A percentile compares a stretch with the other conserved stretches of the same genome.
Conservation (phyloP, 2,797 vertebrate species). For the Propithecus deckenii region DNA sequence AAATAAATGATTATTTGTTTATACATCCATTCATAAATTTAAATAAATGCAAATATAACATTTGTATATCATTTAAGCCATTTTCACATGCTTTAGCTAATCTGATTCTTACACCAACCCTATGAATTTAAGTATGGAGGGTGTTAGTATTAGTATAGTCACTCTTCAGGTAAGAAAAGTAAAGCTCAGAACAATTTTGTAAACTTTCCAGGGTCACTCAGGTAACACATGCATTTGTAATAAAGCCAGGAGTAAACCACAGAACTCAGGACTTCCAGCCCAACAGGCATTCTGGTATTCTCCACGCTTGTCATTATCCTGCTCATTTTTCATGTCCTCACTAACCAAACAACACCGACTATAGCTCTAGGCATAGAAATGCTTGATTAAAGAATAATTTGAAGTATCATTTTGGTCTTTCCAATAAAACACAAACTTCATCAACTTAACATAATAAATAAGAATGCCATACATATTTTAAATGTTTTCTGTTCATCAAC, state of each 20-base stretch:
- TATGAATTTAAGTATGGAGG: not conserved
- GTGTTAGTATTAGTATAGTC: not conserved
- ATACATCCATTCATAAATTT: not conserved
- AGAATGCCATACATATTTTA: not conserved
- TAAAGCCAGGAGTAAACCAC: not conserved
- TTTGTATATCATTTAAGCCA: not conserved
- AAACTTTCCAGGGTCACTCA: not conserved
- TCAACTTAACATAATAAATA: constrained; percentile 31
- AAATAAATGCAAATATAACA: not conserved
- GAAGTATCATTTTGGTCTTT: not conserved
- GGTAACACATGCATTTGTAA: not conserved
- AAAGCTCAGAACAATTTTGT: not conserved
- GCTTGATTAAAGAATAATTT: constrained; percentile 1
- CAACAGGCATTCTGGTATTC: not conserved
- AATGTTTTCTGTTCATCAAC: not conserved
- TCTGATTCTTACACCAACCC: not conserved
- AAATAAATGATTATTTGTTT: not conserved
- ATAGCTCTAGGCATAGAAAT: not conserved
- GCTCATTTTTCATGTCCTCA: not conserved
- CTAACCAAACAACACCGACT: not conserved
- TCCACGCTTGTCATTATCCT: not conserved
- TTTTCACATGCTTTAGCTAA: not conserved
- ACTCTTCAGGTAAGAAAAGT: not conserved
- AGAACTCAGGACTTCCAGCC: not conserved
- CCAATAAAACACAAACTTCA: constrained; percentile 31